These are phyloP conservation scores for Megastigmus dorsalis DNA, from an alignment of 2,888 invertebrate species.

Conservation along the genomic window DNA sequence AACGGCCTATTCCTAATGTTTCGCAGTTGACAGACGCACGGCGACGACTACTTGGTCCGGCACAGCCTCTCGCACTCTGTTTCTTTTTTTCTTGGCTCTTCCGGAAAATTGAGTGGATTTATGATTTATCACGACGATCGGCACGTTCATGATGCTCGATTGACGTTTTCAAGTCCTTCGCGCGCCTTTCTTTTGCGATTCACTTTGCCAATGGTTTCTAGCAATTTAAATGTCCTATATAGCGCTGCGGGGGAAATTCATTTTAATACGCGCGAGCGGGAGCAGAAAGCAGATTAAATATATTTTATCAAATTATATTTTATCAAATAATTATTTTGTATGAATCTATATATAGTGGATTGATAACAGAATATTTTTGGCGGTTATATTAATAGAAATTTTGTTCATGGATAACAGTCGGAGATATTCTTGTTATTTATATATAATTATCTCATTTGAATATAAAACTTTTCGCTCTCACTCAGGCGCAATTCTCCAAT, in stretches of 20 bases:
- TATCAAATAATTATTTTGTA: too few species aligned
- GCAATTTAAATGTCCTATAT: slow-evolving; percentile 19
- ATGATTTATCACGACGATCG: slow-evolving; percentile 45
- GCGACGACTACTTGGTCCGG: slow-evolving; percentile 43
- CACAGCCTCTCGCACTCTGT: slow-evolving; percentile 45
- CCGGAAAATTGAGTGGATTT: slow-evolving; percentile 51
- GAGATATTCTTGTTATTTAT: too few species aligned
- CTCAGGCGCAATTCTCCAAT: too few species aligned
- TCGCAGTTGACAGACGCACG: slow-evolving; percentile 65
- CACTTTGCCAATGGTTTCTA: neutral
- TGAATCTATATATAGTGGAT: too few species aligned
- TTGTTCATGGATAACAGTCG: neutral
- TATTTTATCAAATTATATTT: too few species aligned
- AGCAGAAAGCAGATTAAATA: neutral
- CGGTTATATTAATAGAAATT: too few species aligned
- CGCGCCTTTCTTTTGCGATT: slow-evolving; percentile 23
- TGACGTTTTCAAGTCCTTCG: slow-evolving; percentile 31
- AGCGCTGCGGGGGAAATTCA: neutral
- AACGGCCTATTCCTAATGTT: slow-evolving; percentile 52
- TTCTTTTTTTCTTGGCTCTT: too few species aligned
- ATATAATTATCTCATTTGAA: too few species aligned
- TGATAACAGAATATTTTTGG: too few species aligned
- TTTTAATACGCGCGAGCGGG: neutral
- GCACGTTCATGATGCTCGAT: slow-evolving; percentile 4
- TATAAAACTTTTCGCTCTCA: too few species aligned